These are phyloP conservation scores for Aphelocoma coerulescens DNA, from an alignment of 2,113 vertebrate species.

Conservation along the genomic window DNA sequence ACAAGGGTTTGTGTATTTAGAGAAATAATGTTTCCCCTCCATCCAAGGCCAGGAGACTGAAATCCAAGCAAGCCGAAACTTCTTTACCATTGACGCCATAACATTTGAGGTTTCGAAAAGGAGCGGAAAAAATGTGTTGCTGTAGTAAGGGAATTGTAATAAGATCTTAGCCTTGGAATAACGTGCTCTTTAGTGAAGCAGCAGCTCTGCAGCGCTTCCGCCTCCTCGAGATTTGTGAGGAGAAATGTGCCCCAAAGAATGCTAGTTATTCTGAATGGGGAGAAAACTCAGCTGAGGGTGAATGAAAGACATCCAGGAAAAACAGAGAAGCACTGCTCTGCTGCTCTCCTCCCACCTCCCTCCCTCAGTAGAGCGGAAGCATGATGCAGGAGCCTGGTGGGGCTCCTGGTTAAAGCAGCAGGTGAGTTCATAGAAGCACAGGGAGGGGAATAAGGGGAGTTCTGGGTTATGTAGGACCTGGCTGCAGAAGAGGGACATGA, in stretches of 20 bases:
- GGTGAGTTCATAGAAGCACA: background rate
- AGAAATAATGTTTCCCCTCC: constrained; percentile 48
- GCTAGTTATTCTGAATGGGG: background rate
- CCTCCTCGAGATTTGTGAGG: constrained; percentile 36
- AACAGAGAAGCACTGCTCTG: background rate
- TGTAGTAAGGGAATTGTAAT: constrained; percentile 58
- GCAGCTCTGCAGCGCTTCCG: background rate
- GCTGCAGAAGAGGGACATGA: background rate
- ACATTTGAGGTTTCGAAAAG: constrained; percentile 62
- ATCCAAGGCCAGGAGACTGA: constrained; percentile 40
- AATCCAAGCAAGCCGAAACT: constrained; percentile 45
- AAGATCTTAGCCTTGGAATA: constrained; percentile 52
- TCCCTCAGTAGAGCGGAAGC: background rate
- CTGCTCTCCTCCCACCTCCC: background rate
- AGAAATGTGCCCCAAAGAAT: constrained; percentile 49
- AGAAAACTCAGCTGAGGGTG: background rate
- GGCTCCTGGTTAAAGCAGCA: background rate
- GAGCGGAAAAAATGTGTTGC: constrained; percentile 46
- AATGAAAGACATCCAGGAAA: constrained; percentile 44
- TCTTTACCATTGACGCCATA: constrained; percentile 58
- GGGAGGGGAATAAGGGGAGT: background rate
- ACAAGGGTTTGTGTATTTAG: background rate
- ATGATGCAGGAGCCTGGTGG: background rate
- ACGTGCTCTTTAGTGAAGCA: background rate
- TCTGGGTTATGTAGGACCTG: background rate